Percentiles rank a stretch among this genome's conserved stretches.
Conservation (phyloP, 2,888 invertebrate species). For the Julus scandinavius region DNA sequence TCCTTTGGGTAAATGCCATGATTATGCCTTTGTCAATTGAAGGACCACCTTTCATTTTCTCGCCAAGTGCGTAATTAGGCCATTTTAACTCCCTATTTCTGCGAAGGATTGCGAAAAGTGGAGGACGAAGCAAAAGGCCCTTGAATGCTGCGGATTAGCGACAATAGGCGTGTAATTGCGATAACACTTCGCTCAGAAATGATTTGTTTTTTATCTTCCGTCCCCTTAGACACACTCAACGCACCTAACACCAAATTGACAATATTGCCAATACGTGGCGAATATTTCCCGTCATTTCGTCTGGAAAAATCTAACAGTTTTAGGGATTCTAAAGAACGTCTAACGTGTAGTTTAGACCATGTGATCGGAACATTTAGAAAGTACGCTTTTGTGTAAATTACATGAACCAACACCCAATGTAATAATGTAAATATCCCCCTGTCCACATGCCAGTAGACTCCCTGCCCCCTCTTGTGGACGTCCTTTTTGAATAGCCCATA, state of each 20-base stretch:
- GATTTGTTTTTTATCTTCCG: slow-evolving; percentile 43
- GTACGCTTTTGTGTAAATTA: too few relatives aligned
- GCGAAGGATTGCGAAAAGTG: not conserved
- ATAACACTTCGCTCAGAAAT: slow-evolving; percentile 44
- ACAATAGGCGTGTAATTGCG: slow-evolving; percentile 49
- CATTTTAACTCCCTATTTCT: slow-evolving; percentile 37
- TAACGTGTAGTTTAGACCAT: too few relatives aligned
- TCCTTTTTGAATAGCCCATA: too few relatives aligned
- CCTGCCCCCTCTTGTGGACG: too few relatives aligned
- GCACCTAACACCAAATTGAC: not conserved
- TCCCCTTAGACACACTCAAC: not conserved
- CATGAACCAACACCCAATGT: too few relatives aligned
- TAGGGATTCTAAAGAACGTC: too few relatives aligned
- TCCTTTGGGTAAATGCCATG: slow-evolving; percentile 34
- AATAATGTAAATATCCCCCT: too few relatives aligned
- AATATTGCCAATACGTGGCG: not conserved
- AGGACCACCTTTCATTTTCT: slow-evolving; percentile 32
- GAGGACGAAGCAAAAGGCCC: slow-evolving; percentile 14
- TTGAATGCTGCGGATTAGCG: slow-evolving; percentile 6
- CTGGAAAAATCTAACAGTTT: not conserved
- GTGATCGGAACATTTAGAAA: too few relatives aligned
- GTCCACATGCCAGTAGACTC: too few relatives aligned
- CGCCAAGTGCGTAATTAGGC: slow-evolving; percentile 41
- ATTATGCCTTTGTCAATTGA: slow-evolving; percentile 44
- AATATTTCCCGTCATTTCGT: not conserved